A percentile compares a stretch with the other conserved stretches of the same genome.
phyloP scores from a whole-genome alignment of 2,113 vertebrate species.

The Ameiurus melas region DNA sequence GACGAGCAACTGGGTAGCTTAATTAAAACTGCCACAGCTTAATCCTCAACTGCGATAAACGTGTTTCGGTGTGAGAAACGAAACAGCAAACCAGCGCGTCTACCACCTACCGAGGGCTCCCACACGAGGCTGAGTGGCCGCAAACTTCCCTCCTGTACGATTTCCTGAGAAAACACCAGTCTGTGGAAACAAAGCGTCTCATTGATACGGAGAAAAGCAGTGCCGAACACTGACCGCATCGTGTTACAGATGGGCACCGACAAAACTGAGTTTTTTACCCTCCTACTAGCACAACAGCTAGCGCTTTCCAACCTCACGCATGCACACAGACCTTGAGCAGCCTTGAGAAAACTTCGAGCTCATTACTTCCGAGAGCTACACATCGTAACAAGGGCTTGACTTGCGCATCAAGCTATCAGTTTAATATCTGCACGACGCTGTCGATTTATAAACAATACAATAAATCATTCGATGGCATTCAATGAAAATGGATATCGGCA shows the following conservation, averaged over 20 bases:
- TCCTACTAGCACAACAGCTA: not conserved
- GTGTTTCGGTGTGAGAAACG: conserved; percentile 46
- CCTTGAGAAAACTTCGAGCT: not conserved
- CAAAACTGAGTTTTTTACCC: not conserved
- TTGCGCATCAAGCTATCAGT: not conserved
- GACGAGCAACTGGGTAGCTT: conserved; percentile 47
- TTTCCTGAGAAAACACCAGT: conserved; percentile 45
- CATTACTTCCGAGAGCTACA: not conserved
- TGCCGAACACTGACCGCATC: conserved; percentile 35
- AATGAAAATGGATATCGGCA: not conserved
- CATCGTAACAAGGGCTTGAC: not conserved
- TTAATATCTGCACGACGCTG: not conserved
- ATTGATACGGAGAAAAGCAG: conserved; percentile 40
- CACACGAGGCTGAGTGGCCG: conserved; percentile 43
- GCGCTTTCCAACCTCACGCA: not conserved
- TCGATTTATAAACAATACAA: conserved; percentile 15
- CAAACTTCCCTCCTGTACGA: conserved; percentile 41
- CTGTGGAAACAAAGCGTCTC: conserved; percentile 39
- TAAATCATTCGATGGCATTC: not conserved
- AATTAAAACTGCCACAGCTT: conserved; percentile 56
- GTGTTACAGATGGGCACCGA: conserved; percentile 35
- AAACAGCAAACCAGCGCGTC: conserved; percentile 24
- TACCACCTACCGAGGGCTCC: conserved; percentile 50
- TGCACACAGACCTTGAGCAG: not conserved
- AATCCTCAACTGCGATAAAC: conserved; percentile 51